Evolutionary conservation across 2,888 invertebrate species (phyloP).

Genomic region (Subacronicta megacephala): DNA sequence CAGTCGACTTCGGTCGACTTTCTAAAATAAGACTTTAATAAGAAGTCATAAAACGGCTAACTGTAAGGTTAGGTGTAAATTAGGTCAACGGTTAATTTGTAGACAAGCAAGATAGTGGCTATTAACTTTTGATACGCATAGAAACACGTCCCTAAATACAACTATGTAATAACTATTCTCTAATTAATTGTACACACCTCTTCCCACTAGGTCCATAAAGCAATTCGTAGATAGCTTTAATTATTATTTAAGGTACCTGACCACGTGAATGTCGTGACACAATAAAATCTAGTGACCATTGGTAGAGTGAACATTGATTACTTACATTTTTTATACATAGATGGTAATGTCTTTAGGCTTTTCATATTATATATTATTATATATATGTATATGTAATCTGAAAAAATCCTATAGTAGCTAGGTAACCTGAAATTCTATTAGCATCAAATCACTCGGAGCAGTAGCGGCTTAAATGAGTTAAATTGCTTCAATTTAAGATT

Average conservation of each 20-base stretch:
- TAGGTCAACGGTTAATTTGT: conserved; percentile 42
- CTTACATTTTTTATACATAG: conserved; percentile 35
- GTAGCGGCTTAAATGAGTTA: conserved; percentile 30
- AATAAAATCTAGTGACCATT: conserved; percentile 19
- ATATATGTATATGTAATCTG: no score
- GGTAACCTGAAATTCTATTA: background rate
- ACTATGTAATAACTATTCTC: conserved; percentile 6
- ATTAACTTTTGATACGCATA: conserved; percentile 36
- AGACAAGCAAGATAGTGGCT: conserved; percentile 37
- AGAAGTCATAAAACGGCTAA: conserved; percentile 41
- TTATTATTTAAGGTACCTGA: conserved; percentile 10
- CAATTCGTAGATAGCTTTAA: conserved; percentile 21
- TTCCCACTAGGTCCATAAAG: conserved; percentile 23
- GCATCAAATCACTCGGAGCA: conserved; percentile 36
- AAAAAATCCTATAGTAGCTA: no score
- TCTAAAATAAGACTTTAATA: conserved; percentile 19
- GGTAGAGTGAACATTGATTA: conserved; percentile 2
- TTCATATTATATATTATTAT: no score
- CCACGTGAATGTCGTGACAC: conserved; percentile 31
- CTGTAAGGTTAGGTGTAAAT: conserved; percentile 40
- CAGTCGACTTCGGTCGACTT: conserved; percentile 1
- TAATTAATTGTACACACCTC: conserved; percentile 30
- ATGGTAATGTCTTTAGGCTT: conserved; percentile 4
- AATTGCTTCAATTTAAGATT: conserved; percentile 48
- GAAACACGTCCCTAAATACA: conserved; percentile 16